phyloP scores from a whole-genome alignment of 2,888 invertebrate species.

The Phengaris alcon region DNA sequence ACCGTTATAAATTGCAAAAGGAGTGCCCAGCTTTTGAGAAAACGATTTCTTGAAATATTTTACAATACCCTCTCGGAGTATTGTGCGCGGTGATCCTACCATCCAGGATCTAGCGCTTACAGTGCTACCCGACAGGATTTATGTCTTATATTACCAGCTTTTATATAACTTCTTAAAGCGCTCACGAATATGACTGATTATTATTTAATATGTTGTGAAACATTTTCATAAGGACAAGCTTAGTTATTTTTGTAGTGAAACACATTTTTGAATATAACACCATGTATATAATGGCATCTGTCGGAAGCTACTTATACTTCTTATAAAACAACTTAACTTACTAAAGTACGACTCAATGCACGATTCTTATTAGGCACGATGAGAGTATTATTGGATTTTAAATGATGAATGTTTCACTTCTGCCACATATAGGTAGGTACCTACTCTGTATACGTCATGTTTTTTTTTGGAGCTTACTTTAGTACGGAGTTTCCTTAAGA shows the following conservation, averaged over 20 bases:
- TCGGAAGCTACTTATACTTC: too few species aligned
- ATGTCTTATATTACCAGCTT: constrained; percentile 42
- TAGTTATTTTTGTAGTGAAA: not conserved
- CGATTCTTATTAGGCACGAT: too few species aligned
- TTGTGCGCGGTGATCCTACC: constrained; percentile 50
- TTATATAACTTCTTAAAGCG: constrained; percentile 32
- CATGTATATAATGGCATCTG: too few species aligned
- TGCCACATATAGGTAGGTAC: too few species aligned
- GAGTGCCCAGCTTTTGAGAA: constrained; percentile 65
- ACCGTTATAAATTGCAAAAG: constrained; percentile 73
- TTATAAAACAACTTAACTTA: too few species aligned
- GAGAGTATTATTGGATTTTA: too few species aligned
- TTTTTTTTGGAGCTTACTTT: too few species aligned
- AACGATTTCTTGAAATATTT: constrained; percentile 71
- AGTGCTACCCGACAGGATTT: constrained; percentile 56
- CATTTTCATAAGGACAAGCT: constrained; percentile 21
- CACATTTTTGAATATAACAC: too few species aligned
- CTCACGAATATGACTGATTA: constrained; percentile 30
- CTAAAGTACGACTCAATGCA: too few species aligned
- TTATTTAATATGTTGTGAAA: constrained; percentile 23
- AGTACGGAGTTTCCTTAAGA: too few species aligned
- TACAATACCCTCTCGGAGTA: constrained; percentile 64
- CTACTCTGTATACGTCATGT: too few species aligned
- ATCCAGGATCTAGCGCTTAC: constrained; percentile 53
- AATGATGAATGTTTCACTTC: too few species aligned